Evolutionary conservation across 2,797 vertebrate species (phyloP), one percentile per base, ranked within the genome.

Genomic region (Clarias platycephalus): DNA sequence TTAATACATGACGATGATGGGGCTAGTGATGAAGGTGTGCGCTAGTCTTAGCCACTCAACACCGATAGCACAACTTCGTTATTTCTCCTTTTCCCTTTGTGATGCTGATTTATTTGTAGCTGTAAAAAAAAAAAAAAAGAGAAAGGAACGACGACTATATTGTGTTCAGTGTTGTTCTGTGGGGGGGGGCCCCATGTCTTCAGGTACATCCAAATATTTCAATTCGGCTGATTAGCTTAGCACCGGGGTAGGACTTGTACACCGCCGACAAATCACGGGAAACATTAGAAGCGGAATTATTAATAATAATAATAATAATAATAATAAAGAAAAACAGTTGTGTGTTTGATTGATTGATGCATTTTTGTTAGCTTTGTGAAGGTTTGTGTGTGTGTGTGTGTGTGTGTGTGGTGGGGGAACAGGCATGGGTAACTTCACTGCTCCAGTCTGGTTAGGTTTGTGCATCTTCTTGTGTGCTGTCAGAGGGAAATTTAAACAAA

Each of bases 31-130:
- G 49, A 68, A 53, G 49, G 44, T 57, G 84, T 91, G 89, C 85
- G 74, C 90, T 87, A 87, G 89, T 88, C 84, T 86, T 90, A 91
- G 71, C 90, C 58, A n/a, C 34, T 37, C 90, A 90, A 91, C 88
- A 87, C 90, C 90, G 89, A 94, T 94, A 95, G 95, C 94, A 96
- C 95, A 95, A 95, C 87, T 92, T 70, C n/a, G 87, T 89, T 92
- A 90, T 89, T 85, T 91, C 85, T 92, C 88, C 93, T 89, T 89
- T 91, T 93, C 89, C 93, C 89, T 91, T 89, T 91, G 87, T 94
- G 89, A 92, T 92, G 91, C 90, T 93, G 88, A 87, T 90, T 90
- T 88, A 91, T 91, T 89, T 93, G 89, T 91, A 93, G 89, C 88
- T 93, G 90, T 90, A 89, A 90, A 79, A 81, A 85, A 88, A 83